Base-by-base conservation (phyloP, 1,140 invertebrate species). In the Latrodectus geometricus region DNA sequence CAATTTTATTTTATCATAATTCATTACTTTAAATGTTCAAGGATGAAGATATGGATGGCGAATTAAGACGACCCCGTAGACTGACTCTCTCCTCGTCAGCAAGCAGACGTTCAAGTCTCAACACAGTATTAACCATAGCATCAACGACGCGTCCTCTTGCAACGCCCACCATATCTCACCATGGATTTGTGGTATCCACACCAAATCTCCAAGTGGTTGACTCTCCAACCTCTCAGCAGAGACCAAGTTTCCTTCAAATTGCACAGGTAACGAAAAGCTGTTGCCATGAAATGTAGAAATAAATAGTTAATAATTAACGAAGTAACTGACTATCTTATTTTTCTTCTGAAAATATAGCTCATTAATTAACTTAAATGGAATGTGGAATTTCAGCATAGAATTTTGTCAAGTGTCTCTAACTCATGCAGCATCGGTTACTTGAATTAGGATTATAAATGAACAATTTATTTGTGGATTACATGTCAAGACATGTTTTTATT, bases 41-140 rank as follows among this genome's bases (percentile, higher is more conserved):
- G 89, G 90, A 90, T 23, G 91, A 91, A 74, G 91, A 91, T 66
- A 88, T 90, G 35, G 91, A 90, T 23, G 91, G 91, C 0, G 90
- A 91, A 87, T 49, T 91, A 23, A 76, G 91, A 12, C 86, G 90
- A 21, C 83, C 89, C 1, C 84, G 91, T 12, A 88, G 89, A 54
- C 78, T 90, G 50, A 89, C 90, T 2, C 79, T 91, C 11, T 89
- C 90, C 2, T 72, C 83, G 1, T 75, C 89, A 20, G 80, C 88
- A 0, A 88, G 84, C 48, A 65, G 85, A 82, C 20, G 76, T 79
- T 20, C 75, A 72, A 23, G 81, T 69, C 15, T 85, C 15, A 76
- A 87, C 11, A 76, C 81, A 5, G 87, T 89, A 54, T 20, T 75
- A 14, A n/a, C 73, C 7, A 12, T 49, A 14, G 72, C 82, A 5